Evolutionary conservation across 2,113 vertebrate genomes (phyloP), one percentile per base, ranked within the genome.

Genomic region (Oophaga pumilio): DNA sequence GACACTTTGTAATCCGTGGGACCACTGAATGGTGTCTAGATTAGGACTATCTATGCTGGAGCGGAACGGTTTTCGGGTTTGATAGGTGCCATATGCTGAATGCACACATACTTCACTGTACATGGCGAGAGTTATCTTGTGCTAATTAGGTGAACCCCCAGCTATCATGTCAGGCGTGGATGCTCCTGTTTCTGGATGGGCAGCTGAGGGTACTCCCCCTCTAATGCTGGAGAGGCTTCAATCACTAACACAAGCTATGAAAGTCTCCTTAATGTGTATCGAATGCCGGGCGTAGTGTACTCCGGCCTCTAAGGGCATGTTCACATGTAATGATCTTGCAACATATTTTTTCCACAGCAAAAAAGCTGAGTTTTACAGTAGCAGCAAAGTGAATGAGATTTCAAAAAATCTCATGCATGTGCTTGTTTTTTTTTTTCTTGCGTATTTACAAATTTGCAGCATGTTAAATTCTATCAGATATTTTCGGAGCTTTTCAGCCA

Each of bases 101-200:
- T 43, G 57, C 62, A 87, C 66, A 71, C 81, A 87, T 87, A 84
- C 86, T 90, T 89, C 53, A 84, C 78, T 81, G 76, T 78, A 89
- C 78, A 56, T 57, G 56, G 68, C 33, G 50, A 8, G n/a, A 50
- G 59, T 68, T 87, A 89, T 86, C 85, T 83, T 59, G 50, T 76
- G 49, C 76, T 89, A 90, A 90, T 87, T 84, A 89, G 88, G 83
- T 89, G 81, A 84, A 49, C 85, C 80, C 56, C 76, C 87, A 57
- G 87, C 66, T 88, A 88, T 49, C 57, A 87, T 33, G 59, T 52
- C 20, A 76, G n/a, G 33, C 56, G 43, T 68, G 64, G 13, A 24
- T 13, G 53, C 56, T n/a, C 28, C 68, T 49, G 66, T 74, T 82
- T 62, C 79, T 76, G 9, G n/a, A 62, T 87, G 69, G 69, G 74